Base-by-base conservation (phyloP, 1,140 invertebrate species). In the Ceratina australensis region DNA sequence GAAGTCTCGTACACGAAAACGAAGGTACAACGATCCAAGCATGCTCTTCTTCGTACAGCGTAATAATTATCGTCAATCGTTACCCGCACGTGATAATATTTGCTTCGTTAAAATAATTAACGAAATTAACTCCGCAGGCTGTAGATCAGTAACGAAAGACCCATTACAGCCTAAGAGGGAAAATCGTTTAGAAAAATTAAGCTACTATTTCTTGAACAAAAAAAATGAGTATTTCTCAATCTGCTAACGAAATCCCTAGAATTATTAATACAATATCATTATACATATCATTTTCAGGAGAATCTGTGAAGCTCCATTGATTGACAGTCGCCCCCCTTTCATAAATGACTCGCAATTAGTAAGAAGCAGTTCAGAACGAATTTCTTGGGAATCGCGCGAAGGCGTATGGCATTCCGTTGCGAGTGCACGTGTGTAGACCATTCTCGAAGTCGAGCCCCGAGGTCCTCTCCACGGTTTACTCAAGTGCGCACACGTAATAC, bases 351-450 rank as follows among this genome's bases (percentile, higher is more conserved):
- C 3, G 60, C 33, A 78, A 78, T 82, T 78, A 71, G 0, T 26
- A 60, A 69, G 15, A 12, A 33, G 12, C 50, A 54, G 26, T 49
- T 47, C 83, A 84, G 67, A 63, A 77, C 82, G 74, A 79, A 82
- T 82, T 84, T 88, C 60, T 63, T 65, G 73, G 64, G 60, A 82
- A 78, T 71, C 71, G 74, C 1, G 67, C 78, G 76, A 85, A 84
- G 86, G 87, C 88, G 87, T 84, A 5, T 18, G 78, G 81, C 87
- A 88, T 85, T 88, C 76, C 77, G 72, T 64, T 65, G 26, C 56
- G 68, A 72, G 68, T 81, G 73, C 54, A 72, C 63, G n/a, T 5
- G 75, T 68, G 74, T 59, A 60, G 63, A n/a, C 47, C 52, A 72
- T 24, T 26, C 47, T 72, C 50, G 67, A 28, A 42, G 33, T 42